These are phyloP conservation scores for Cataglyphis cursor DNA, from an alignment of 2,888 invertebrate genomes.

Conservation along the genomic window DNA sequence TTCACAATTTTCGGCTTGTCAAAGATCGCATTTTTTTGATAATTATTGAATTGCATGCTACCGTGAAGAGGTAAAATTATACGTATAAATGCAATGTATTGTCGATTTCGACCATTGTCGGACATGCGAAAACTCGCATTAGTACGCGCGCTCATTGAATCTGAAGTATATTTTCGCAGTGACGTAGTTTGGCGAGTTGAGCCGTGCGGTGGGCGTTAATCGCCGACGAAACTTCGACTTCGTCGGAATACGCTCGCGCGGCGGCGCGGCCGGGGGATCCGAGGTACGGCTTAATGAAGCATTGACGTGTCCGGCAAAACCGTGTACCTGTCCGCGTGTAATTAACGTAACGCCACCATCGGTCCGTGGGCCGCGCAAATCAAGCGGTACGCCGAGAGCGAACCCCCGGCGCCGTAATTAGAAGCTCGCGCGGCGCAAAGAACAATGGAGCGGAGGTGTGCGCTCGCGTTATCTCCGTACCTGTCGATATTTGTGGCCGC, in stretches of 20 bases:
- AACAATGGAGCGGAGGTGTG: conserved; percentile 65
- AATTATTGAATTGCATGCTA: not conserved
- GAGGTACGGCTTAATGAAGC: conserved; percentile 69
- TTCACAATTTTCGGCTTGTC: not conserved
- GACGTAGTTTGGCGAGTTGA: conserved; percentile 52
- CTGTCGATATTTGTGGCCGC: conserved; percentile 56
- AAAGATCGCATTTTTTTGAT: not conserved
- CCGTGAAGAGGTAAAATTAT: not conserved
- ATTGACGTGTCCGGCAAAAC: conserved; percentile 69
- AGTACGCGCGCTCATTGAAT: conserved; percentile 7
- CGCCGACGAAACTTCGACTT: conserved; percentile 58
- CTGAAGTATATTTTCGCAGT: conserved; percentile 32
- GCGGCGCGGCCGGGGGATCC: conserved; percentile 21
- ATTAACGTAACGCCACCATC: conserved; percentile 77
- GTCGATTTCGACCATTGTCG: conserved; percentile 10
- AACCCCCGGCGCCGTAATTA: conserved; percentile 64
- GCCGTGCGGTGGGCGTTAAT: conserved; percentile 49
- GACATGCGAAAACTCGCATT: conserved; percentile 19
- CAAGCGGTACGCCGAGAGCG: conserved; percentile 59
- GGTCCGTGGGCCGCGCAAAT: conserved; percentile 69
- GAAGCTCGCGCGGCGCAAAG: conserved; percentile 70
- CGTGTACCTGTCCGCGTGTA: conserved; percentile 75
- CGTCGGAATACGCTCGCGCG: conserved; percentile 47
- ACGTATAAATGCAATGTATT: not conserved
- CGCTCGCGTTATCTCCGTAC: conserved; percentile 54